Conservation (phyloP, 1,140 invertebrate genomes). For the Papilio glaucus region DNA sequence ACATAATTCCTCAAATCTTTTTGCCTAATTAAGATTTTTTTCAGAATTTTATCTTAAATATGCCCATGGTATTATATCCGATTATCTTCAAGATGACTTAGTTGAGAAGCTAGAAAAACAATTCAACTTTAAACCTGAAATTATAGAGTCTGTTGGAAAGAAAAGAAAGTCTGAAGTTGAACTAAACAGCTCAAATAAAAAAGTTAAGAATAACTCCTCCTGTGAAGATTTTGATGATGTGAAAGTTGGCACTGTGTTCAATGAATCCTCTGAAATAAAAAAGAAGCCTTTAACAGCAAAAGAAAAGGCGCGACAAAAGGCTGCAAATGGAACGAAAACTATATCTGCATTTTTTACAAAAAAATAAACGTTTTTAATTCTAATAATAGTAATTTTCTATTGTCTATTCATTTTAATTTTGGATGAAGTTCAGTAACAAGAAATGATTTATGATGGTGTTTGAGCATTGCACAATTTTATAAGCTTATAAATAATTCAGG, state of each 20-base stretch:
- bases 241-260: conserved; percentile 45
- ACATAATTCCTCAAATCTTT: too few species aligned
- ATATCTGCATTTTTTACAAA: conserved; percentile 88
- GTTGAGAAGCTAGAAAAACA: conserved; percentile 84
- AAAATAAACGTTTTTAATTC: conserved; percentile 52
- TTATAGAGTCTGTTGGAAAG: conserved; percentile 77
- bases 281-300: conserved; percentile 83
- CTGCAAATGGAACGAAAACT: conserved; percentile 88
- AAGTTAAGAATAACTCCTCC: conserved; percentile 59
- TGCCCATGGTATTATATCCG: conserved; percentile 87
- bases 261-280: conserved; percentile 61
- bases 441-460: too few species aligned
- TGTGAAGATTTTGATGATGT: conserved; percentile 47
- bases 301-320: conserved; percentile 89
- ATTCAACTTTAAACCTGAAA: conserved; percentile 85
- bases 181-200: conserved; percentile 65
- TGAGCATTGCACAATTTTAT: too few species aligned
- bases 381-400: neutral
- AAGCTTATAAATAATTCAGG: too few species aligned
- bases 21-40: conserved; percentile 48
- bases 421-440: neutral
- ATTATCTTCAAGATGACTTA: conserved; percentile 88
- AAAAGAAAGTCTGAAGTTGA: conserved; percentile 84
- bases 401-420: neutral
- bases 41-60: conserved; percentile 87